Conservation (phyloP, 2,113 vertebrate species). For the Aptenodytes forsteri region DNA sequence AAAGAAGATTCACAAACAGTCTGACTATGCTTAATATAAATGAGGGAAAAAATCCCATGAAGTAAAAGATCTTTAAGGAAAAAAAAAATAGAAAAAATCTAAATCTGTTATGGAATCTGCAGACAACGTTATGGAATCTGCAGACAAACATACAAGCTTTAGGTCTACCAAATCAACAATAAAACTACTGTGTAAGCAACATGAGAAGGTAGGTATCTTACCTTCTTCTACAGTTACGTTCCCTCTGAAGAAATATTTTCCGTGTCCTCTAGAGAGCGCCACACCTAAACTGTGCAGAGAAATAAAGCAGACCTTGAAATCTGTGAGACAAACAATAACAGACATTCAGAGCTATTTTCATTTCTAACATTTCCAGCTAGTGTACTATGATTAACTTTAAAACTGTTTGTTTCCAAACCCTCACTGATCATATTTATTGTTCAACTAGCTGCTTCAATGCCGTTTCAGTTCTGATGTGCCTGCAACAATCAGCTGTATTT, state of each 20-base stretch:
- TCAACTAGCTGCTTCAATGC: conserved; percentile 43
- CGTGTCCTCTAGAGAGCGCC: conserved; percentile 94
- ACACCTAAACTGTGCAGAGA: conserved; percentile 91
- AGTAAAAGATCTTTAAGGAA: neutral
- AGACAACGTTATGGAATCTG: neutral
- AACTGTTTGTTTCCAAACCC: conserved; percentile 51
- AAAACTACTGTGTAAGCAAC: neutral
- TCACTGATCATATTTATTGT: conserved; percentile 51
- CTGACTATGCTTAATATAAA: neutral
- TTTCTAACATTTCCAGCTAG: conserved; percentile 49
- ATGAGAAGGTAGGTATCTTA: conserved; percentile 56
- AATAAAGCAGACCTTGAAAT: conserved; percentile 75
- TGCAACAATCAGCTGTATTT: neutral
- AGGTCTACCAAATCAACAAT: neutral
- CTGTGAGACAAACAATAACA: conserved; percentile 29
- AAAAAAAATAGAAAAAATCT: neutral
- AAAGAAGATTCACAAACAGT: neutral
- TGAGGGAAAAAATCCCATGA: neutral
- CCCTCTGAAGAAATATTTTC: conserved; percentile 95
- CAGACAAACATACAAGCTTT: neutral
- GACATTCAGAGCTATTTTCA: conserved; percentile 47
- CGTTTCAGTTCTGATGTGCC: conserved; percentile 30
- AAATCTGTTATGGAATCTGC: neutral
- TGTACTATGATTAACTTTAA: conserved; percentile 40
- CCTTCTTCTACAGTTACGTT: conserved; percentile 97